Base-by-base conservation (phyloP, 2,888 invertebrate species). In the Tinea semifulvella region DNA sequence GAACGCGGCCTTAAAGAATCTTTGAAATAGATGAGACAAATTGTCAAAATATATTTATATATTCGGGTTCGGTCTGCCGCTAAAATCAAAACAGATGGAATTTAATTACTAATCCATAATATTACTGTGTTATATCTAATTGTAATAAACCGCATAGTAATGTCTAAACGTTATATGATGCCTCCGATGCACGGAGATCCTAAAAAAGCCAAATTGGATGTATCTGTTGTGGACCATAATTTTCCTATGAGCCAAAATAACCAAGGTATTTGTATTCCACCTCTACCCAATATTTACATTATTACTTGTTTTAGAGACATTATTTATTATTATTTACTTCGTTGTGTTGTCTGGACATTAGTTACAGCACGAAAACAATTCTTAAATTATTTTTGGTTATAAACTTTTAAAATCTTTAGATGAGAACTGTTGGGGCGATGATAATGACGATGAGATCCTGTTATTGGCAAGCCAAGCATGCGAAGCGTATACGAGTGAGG, bases 391-490 rank as follows among this genome's bases (percentile, higher is more conserved):
- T n/a, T n/a, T n/a, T n/a, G n/a, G n/a, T n/a, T n/a, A n/a, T n/a
- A n/a, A n/a, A n/a, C n/a, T n/a, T n/a, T n/a, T n/a, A n/a, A n/a
- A n/a, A n/a, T n/a, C n/a, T 26, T 19, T 28, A 14, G 31, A 14
- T n/a, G 42, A 19, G 10, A 63, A 69, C 45, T 65, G 55, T 43
- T 81, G 81, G 81, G 81, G 74, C 8, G 79, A 82, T 47, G 81
- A 80, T 28, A 70, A 68, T 55, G 80, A 81, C 18, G 80, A 81
- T 35, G 77, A 80, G 54, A 73, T 82, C 25, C 57, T 82, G 0
- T 60, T 82, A 7, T 56, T 79, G 51, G 81, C 77, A 0, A 81
- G 80, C 47, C 81, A 81, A 51, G 81, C 68, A 1, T 80, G 75
- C 49, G 82, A 82, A 48, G 74, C 61, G 0, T 72, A 63, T 49